Percentiles rank a stretch among this genome's conserved stretches.
Conservation (phyloP, 2,888 invertebrate species). For the Anorthoa munda region DNA sequence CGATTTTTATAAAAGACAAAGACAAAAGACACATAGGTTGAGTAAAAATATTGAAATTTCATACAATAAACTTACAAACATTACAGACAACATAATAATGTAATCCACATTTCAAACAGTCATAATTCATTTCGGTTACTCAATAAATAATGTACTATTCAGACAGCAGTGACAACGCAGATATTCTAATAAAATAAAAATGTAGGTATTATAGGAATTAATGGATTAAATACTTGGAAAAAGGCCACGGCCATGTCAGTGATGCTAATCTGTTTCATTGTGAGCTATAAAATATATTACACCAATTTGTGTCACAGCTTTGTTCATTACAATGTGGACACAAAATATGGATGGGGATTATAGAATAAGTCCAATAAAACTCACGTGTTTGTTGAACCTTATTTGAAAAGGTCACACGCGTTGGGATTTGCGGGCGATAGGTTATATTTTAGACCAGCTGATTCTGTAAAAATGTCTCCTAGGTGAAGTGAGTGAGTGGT, state of each 20-base stretch:
- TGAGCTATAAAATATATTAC: conserved; percentile 49
- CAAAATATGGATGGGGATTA: conserved; percentile 16
- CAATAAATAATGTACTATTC: not conserved
- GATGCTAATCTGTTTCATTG: conserved; percentile 57
- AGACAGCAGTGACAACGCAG: conserved; percentile 15
- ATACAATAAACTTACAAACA: not conserved
- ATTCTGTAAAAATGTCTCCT: too few species aligned
- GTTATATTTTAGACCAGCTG: too few species aligned
- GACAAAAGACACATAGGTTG: too few species aligned
- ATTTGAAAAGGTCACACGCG: not conserved
- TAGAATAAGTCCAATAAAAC: not conserved
- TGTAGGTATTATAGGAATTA: conserved; percentile 39
- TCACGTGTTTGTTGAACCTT: not conserved
- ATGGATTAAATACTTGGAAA: conserved; percentile 64
- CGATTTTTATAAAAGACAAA: too few species aligned
- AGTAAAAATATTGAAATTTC: too few species aligned
- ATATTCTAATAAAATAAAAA: conserved; percentile 18
- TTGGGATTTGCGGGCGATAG: not conserved
- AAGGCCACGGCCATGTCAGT: conserved; percentile 51
- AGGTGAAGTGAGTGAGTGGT: too few species aligned
- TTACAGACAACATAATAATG: not conserved
- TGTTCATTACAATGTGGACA: conserved; percentile 17
- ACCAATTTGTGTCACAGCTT: conserved; percentile 36
- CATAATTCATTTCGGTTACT: conserved; percentile 8
- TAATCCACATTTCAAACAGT: not conserved